Evolutionary conservation across 2,888 invertebrate species (phyloP), one percentile per base, ranked within the genome.

Genomic region (Eudemis profundana): DNA sequence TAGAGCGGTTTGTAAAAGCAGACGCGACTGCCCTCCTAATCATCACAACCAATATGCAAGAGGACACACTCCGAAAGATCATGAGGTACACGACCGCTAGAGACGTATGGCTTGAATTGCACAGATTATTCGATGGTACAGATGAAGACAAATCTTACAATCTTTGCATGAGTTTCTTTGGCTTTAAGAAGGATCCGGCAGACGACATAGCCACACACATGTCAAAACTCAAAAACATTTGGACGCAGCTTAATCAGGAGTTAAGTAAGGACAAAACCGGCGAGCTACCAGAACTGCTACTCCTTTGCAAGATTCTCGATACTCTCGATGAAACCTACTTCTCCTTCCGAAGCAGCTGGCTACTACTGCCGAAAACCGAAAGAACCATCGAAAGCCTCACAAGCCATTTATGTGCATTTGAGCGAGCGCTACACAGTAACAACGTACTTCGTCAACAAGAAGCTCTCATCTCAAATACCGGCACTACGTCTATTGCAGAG

Each of bases 311-410:
- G 21, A 56, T 63, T 8, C 33, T 63, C 0, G 63, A 63, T 27
- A 63, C 56, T 7, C 51, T 63, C 8, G 38, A 21, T 12, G 63
- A 63, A 10, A 36, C 46, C 17, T 63, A 56, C 33, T 63, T 56
- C 19, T 19, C 49, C 4, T 63, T 63, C 15, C 14, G 47, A 27
- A 56, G 47, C 29, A 63, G 63, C 36, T 63, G 63, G 63, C 50
- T 62, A 2, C 12, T 54, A 15, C 3, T 62, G 12, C 15, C 62
- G n/a, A 53, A 53, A 36, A 10, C 40, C 12, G 54, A 62, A 3
- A n/a, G 53, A 44, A 54, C 29, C 10, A 17, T 54, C 5, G 62
- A 62, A n/a, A 53, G 42, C 8, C 62, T 54, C 10, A 62, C 46
- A 12, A 46, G 14, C 12, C 62, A 54, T 29, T 12, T 46, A 10